phyloP scores from a whole-genome alignment of 2,888 invertebrate species.

The Capitulum mitella region DNA sequence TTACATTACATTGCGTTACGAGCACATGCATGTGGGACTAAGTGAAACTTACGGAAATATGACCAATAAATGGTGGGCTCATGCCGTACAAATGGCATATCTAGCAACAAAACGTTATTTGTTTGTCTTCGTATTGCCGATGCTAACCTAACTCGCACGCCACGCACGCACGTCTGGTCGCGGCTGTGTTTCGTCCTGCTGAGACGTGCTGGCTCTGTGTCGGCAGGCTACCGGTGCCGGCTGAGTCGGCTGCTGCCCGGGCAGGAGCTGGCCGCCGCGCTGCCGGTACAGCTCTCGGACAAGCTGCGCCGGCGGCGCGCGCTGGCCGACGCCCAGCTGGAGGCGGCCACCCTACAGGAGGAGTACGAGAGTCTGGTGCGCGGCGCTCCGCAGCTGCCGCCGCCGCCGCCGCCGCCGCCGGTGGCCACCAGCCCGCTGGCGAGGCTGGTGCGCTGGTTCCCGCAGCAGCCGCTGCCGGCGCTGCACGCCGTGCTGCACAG shows the following conservation, averaged over 20 bases:
- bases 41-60: too few species aligned
- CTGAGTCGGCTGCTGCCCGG: neutral
- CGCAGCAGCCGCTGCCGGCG: neutral
- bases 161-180: too few species aligned
- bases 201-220: too few species aligned
- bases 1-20: too few species aligned
- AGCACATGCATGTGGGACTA: too few species aligned
- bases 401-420: neutral
- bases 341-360: neutral
- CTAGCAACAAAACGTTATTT: too few species aligned
- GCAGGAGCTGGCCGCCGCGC: neutral
- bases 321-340: slow-evolving; percentile 7
- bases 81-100: too few species aligned
- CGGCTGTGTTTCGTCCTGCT: too few species aligned
- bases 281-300: neutral
- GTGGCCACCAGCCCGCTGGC: neutral
- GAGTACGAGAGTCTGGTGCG: slow-evolving; percentile 10
- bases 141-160: too few species aligned
- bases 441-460: neutral
- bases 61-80: too few species aligned
- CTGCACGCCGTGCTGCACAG: neutral
- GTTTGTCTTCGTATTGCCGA: too few species aligned
- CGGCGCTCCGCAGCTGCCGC: neutral
- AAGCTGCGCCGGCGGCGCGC: slow-evolving; percentile 15
- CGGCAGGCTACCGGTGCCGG: neutral